Percentiles rank a stretch among this genome's conserved stretches.
Conservation (phyloP, 2,797 vertebrate species). For the Diglossa cyanea region DNA sequence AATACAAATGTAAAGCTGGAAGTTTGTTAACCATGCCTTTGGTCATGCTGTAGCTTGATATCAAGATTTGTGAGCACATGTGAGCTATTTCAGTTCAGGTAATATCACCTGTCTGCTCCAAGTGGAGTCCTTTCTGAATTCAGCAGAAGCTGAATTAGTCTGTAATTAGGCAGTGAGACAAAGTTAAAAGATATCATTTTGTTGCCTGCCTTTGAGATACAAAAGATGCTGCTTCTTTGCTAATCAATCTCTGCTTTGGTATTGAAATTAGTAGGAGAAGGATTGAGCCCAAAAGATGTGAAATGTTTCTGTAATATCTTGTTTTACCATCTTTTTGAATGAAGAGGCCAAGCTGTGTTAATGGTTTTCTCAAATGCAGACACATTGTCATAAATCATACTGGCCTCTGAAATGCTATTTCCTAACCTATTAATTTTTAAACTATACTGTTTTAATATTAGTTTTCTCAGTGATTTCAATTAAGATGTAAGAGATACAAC, state of each 20-base stretch:
- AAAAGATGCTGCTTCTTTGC: not conserved
- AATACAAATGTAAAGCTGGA: not conserved
- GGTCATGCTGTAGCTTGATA: not conserved
- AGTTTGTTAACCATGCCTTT: not conserved
- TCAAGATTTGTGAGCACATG: not conserved
- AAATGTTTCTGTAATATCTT: not conserved
- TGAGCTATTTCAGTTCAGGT: not conserved
- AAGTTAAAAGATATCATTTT: not conserved
- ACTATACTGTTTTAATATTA: not conserved
- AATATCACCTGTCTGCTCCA: not conserved
- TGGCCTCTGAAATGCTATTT: slow-evolving; percentile 6
- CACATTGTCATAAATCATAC: not conserved
- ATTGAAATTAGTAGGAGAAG: not conserved
- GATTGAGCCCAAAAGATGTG: not conserved
- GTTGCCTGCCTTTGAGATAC: not conserved
- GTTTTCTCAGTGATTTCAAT: not conserved
- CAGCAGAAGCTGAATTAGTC: not conserved
- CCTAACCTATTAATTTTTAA: not conserved
- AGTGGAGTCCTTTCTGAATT: not conserved
- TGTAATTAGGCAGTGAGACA: not conserved
- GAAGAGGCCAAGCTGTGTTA: not conserved
- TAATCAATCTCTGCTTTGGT: not conserved
- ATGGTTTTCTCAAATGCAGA: not conserved
- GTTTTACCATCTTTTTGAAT: not conserved
- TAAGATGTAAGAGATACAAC: not conserved